These are phyloP conservation scores for Ceyx margarethae DNA, from an alignment of 2,113 vertebrate species.

Conservation along the genomic window DNA sequence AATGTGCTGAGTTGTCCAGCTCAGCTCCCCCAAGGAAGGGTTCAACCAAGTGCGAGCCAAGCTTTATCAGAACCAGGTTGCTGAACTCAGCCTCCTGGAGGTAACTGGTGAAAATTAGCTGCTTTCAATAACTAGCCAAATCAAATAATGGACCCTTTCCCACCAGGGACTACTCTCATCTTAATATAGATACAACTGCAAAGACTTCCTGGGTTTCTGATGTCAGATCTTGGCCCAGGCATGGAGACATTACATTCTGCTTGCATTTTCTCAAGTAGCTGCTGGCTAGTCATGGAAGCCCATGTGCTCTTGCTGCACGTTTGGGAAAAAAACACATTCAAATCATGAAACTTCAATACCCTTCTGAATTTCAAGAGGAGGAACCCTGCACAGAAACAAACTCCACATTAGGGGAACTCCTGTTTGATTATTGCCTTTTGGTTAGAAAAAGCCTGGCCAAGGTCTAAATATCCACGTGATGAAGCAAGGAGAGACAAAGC, in stretches of 20 bases:
- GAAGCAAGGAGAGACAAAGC: background rate
- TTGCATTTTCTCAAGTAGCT: conserved; percentile 5
- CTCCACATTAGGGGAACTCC: background rate
- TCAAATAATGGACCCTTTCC: conserved; percentile 23
- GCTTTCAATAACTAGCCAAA: background rate
- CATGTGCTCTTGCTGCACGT: background rate
- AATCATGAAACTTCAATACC: background rate
- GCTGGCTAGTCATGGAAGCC: background rate
- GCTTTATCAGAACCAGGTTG: background rate
- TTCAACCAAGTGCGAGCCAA: background rate
- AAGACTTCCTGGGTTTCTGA: background rate
- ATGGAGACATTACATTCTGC: background rate
- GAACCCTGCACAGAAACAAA: background rate
- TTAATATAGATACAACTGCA: conserved; percentile 13
- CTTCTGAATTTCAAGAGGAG: background rate
- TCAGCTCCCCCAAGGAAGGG: background rate
- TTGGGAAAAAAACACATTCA: background rate
- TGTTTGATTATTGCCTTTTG: background rate
- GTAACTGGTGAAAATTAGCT: background rate
- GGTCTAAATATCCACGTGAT: background rate
- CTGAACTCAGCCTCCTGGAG: background rate
- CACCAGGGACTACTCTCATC: background rate
- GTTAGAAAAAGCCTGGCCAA: background rate
- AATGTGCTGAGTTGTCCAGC: background rate
- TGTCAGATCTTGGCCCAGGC: background rate